These are phyloP conservation scores for Helleia helle DNA, from an alignment of 2,888 invertebrate species.

Conservation along the genomic window DNA sequence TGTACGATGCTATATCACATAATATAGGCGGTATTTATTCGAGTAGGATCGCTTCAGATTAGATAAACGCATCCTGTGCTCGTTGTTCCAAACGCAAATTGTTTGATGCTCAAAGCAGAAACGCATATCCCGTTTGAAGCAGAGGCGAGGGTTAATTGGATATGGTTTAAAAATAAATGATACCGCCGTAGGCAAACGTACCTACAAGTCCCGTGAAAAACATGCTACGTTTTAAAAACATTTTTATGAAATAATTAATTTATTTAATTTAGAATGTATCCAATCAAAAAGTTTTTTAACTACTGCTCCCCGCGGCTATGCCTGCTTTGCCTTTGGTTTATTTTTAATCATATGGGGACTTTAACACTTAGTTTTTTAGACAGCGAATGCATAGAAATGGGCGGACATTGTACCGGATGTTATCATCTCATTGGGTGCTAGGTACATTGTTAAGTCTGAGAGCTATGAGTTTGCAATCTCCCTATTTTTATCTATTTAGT, in stretches of 20 bases:
- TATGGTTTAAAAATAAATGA: constrained; percentile 9
- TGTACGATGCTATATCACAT: too few relatives aligned
- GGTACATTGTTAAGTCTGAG: too few relatives aligned
- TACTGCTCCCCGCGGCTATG: neutral
- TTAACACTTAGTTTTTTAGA: too few relatives aligned
- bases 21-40: constrained; percentile 1
- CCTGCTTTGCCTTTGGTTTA: too few relatives aligned
- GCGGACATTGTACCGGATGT: too few relatives aligned
- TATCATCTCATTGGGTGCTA: too few relatives aligned
- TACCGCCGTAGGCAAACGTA: neutral
- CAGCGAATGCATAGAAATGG: too few relatives aligned
- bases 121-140: neutral
- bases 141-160: constrained; percentile 5
- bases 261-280: neutral
- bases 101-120: constrained; percentile 6
- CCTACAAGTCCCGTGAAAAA: too few relatives aligned
- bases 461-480: too few relatives aligned
- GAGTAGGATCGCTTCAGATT: constrained; percentile 7
- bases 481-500: too few relatives aligned
- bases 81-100: constrained; percentile 9
- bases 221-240: neutral
- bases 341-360: too few relatives aligned
- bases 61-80: constrained; percentile 7
- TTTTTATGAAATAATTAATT: neutral
- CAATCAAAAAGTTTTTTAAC: neutral